Evolutionary conservation across 2,113 vertebrate genomes (phyloP), one percentile per base, ranked within the genome.

Genomic region (Lepisosteus osseus): DNA sequence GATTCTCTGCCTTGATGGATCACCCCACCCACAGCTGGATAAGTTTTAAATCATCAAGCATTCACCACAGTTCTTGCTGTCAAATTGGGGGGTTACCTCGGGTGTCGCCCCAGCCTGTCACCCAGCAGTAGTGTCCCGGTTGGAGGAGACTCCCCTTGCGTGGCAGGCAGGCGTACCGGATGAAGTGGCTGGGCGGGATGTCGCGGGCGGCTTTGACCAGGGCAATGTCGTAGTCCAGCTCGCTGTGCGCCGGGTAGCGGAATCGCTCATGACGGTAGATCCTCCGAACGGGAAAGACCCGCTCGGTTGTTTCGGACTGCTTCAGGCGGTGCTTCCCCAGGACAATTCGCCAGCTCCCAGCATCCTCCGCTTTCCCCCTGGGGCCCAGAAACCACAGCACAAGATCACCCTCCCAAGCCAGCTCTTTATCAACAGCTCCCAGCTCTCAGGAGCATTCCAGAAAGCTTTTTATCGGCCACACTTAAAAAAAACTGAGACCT

Each of bases 301-400:
- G 86, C 79, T 93, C 87, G 0, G 83, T 81, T 0, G 47, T 81
- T 81, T 94, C 90, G 0, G 76, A 83, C 42, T 79, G 81, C 74
- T 80, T 91, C 69, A 94, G 82, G 74, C 86, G 80, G 78, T 91
- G 90, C 74, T 92, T 94, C 68, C 90, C 93, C 75, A 93, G 76
- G 13, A 94, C 87, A 41, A 91, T 92, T 72, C 82, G 75, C 88
- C 87, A 93, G 76, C 86, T 87, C 17, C 82, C 77, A 59, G 83
- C 73, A 47, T 90, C 89, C 85, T 93, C 91, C 0, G 85, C 89
- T 70, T 94, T 86, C 0, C 84, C 88, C 61, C 91, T 93, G 79
- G 47, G 40, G 45, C 15, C 56, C 68, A 44, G 41, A 45, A 8
- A 61, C 5, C 62, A 29, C 15, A 65, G 15, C 17, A 65, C 41